Evolutionary conservation across 2,888 invertebrate species (phyloP), one percentile per base, ranked within the genome.

Genomic region (Drosophila neonasuta): DNA sequence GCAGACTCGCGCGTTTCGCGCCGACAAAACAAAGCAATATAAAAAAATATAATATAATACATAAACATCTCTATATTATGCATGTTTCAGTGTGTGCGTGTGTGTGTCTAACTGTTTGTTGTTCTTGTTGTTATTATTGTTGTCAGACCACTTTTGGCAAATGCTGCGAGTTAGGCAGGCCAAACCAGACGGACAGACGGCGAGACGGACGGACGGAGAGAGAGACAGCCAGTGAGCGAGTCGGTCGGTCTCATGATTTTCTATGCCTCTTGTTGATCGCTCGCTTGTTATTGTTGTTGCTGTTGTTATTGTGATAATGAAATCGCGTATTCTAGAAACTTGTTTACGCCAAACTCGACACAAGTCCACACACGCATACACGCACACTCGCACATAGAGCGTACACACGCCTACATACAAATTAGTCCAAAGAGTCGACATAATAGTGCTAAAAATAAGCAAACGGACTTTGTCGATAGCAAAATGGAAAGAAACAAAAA

Each of bases 251-350:
- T 86, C 72, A 85, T 86, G 82, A 84, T 80, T 69, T 63, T 64
- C 68, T 67, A 77, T 65, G 55, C 50, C 20, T 55, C 54, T 54
- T 60, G 39, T 57, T 45, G 36, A 30, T 60, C 55, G 45, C 10
- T 57, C 52, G 36, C 44, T 45, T 41, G 48, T 39, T 20, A 1
- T 20, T 20, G 36, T 36, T 36, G 36, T 57, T 58, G 57, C 56
- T 65, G 60, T 71, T 78, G 63, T 20, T 65, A 52, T 59, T 63
- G 51, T 86, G 86, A 86, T 81, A 81, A 81, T 81, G 84, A 79
- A 86, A 86, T 83, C 68, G 75, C 72, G 59, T 78, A 76, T 79
- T 87, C 73, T 77, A 79, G 65, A 56, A 88, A 88, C 88, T 88
- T 88, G 88, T 88, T 88, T 88, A 87, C 79, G 87, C 70, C 72